Conservation (phyloP, 2,113 vertebrate species). For the Corythaixoides concolor region DNA sequence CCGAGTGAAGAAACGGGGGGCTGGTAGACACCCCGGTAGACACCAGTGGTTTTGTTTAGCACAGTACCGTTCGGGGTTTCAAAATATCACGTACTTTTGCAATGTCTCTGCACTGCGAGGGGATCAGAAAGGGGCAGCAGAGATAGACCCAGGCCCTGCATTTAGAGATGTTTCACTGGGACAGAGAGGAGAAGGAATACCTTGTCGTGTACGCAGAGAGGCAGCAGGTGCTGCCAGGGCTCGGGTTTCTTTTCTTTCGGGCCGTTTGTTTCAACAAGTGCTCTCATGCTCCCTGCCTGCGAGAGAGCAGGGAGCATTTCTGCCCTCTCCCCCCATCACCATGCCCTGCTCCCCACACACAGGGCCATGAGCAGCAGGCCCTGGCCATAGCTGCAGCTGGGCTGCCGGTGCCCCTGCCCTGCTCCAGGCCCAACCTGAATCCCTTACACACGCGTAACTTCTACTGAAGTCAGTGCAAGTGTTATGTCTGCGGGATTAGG, state of each 20-base stretch:
- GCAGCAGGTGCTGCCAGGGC: accelerated
- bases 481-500: conserved; percentile 20
- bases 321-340: not conserved
- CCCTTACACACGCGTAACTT: not conserved
- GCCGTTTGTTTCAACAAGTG: not conserved
- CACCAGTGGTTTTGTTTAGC: not conserved
- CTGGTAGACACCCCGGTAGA: not conserved
- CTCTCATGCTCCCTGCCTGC: not conserved
- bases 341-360: accelerated
- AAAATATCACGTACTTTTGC: not conserved
- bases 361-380: not conserved
- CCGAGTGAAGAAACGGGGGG: not conserved
- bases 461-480: not conserved
- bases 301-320: not conserved
- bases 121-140: not conserved
- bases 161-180: not conserved
- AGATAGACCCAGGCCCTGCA: not conserved
- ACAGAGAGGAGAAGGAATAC: not conserved
- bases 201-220: not conserved
- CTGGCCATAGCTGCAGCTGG: accelerated
- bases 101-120: not conserved
- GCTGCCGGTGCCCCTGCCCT: not conserved
- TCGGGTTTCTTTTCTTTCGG: not conserved
- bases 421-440: not conserved
- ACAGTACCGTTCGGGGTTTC: not conserved